Conservation (phyloP, 2,113 vertebrate genomes). For the Mystacornis crossleyi region DNA sequence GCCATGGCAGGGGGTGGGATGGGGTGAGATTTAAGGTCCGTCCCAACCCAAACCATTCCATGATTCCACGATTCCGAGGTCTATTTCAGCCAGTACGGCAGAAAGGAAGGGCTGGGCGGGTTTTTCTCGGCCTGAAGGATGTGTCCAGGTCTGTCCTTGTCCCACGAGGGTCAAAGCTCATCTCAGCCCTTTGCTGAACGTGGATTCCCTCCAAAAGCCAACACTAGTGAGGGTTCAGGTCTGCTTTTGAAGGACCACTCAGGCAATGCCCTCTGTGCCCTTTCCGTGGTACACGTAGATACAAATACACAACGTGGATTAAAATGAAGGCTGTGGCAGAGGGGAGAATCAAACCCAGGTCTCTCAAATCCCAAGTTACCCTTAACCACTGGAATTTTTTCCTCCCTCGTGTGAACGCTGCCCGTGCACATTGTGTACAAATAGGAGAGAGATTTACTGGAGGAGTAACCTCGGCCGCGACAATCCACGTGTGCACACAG, state of each 20-base stretch:
- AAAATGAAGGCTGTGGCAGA: background rate
- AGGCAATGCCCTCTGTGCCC: background rate
- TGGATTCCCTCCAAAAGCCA: background rate
- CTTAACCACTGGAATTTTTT: background rate
- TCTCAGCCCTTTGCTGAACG: background rate
- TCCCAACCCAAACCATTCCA: background rate
- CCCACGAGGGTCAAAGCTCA: background rate
- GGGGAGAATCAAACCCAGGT: background rate
- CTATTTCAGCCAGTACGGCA: fast-evolving
- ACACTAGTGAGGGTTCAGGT: no score
- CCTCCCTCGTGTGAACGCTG: background rate
- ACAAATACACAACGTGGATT: background rate
- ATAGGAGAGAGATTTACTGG: conserved; percentile 13
- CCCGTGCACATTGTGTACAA: background rate
- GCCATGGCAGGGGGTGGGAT: background rate
- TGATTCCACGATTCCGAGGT: background rate
- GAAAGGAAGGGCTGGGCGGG: background rate
- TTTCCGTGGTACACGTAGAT: fast-evolving
- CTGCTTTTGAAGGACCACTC: background rate
- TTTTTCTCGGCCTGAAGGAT: background rate
- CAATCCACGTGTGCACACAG: background rate
- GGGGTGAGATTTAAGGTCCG: background rate
- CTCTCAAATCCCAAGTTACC: conserved; percentile 3
- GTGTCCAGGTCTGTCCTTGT: background rate
- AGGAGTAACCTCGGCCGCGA: background rate